Percentiles rank a stretch among this genome's conserved stretches.
Conservation (phyloP, 2,888 invertebrate species). For the Tetropium fuscum region DNA sequence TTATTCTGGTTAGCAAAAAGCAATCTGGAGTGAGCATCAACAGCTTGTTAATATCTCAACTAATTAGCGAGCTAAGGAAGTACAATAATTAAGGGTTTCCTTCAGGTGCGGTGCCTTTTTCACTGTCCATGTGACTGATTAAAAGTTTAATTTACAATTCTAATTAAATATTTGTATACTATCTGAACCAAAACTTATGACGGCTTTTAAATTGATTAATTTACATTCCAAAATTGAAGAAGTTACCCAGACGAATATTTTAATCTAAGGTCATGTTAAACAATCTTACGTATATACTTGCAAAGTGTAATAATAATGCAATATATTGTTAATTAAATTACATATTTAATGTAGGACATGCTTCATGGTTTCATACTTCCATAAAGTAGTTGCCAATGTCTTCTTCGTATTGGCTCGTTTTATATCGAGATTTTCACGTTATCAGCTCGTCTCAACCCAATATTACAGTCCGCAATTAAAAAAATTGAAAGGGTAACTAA, state of each 20-base stretch:
- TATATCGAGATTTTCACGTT: no score
- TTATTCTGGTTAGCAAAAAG: neutral
- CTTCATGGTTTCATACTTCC: no score
- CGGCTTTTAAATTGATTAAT: slow-evolving; percentile 5
- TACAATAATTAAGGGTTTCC: slow-evolving; percentile 3
- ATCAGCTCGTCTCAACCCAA: no score
- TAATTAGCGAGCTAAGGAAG: slow-evolving; percentile 4
- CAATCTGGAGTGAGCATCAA: neutral
- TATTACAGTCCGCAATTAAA: no score
- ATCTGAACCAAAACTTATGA: slow-evolving; percentile 8
- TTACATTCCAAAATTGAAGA: slow-evolving; percentile 5
- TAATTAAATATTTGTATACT: slow-evolving; percentile 6
- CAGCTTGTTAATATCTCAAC: slow-evolving; percentile 2
- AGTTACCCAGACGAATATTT: slow-evolving; percentile 5
- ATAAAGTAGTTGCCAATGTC: no score
- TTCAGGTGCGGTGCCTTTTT: neutral
- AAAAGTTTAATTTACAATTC: slow-evolving; percentile 4
- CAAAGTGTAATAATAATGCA: no score
- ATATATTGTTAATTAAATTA: no score
- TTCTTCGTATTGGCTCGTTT: no score
- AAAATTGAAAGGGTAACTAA: no score
- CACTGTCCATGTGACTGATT: neutral
- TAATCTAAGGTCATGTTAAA: neutral
- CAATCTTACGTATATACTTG: no score
- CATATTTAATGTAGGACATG: no score